A percentile compares a stretch with the other conserved stretches of the same genome.
These are phyloP conservation scores for Pagetopsis macropterus DNA, from an alignment of 2,797 vertebrate genomes.

Conservation along the genomic window DNA sequence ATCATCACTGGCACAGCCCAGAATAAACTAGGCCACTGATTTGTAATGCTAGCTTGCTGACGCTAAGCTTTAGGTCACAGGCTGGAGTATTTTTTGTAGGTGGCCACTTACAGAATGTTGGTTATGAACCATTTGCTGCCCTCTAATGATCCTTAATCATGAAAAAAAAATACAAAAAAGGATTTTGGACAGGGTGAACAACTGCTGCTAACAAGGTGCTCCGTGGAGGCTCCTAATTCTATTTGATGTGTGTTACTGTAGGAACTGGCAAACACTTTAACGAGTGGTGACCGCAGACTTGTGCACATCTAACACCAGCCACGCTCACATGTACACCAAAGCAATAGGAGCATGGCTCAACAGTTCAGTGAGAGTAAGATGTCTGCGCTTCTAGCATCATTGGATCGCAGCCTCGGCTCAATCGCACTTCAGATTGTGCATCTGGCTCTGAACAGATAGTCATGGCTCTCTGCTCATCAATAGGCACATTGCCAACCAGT, in stretches of 20 bases:
- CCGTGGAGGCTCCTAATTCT: conserved; percentile 59
- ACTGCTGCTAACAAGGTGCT: conserved; percentile 62
- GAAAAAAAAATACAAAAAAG: conserved; percentile 56
- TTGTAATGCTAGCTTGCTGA: conserved; percentile 46
- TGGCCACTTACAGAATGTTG: conserved; percentile 26
- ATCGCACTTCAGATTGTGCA: conserved; percentile 31
- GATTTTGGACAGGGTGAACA: conserved; percentile 64
- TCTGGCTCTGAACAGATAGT: conserved; percentile 61
- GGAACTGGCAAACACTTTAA: conserved; percentile 72
- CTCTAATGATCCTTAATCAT: conserved; percentile 56
- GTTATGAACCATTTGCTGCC: conserved; percentile 40
- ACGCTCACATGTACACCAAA: background rate
- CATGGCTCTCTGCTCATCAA: conserved; percentile 65
- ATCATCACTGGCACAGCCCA: conserved; percentile 47
- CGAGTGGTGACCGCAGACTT: conserved; percentile 39
- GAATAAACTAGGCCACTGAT: conserved; percentile 57
- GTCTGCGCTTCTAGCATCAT: conserved; percentile 33
- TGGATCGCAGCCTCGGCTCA: conserved; percentile 43
- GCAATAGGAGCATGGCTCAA: background rate
- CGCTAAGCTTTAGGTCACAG: conserved; percentile 42
- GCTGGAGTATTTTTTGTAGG: conserved; percentile 22
- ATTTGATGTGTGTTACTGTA: conserved; percentile 66
- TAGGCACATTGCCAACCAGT: conserved; percentile 49
- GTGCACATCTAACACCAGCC: conserved; percentile 16
- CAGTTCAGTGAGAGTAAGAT: conserved; percentile 30